Conservation (phyloP, 2,113 vertebrate genomes). For the Reinhardtius hippoglossoides region DNA sequence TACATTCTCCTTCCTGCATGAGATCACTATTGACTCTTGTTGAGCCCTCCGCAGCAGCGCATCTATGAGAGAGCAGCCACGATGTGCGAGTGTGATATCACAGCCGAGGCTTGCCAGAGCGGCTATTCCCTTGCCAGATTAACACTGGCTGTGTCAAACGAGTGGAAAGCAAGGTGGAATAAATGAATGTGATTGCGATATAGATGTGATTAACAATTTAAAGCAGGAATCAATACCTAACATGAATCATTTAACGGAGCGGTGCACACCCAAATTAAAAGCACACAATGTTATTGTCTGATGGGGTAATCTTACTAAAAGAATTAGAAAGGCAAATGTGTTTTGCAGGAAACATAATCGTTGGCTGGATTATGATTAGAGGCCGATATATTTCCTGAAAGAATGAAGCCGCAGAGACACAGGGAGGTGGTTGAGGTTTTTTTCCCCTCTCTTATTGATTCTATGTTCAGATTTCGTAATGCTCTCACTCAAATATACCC, state of each 20-base stretch:
- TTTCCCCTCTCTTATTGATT: no score
- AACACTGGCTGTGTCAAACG: conserved; percentile 9
- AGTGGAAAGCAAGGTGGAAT: conserved; percentile 11
- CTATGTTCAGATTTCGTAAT: no score
- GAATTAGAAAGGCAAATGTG: neutral
- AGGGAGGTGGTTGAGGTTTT: neutral
- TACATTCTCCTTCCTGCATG: conserved; percentile 28
- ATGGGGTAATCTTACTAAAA: conserved; percentile 12
- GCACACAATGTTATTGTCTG: conserved; percentile 22
- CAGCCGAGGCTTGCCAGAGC: neutral
- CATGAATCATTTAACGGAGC: conserved; percentile 36
- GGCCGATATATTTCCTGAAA: neutral
- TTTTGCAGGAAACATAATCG: neutral
- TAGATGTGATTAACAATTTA: conserved; percentile 37
- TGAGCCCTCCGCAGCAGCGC: neutral
- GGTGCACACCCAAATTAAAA: conserved; percentile 33
- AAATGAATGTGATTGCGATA: neutral
- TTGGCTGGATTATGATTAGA: neutral
- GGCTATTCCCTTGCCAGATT: neutral
- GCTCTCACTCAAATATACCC: no score
- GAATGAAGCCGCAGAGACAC: neutral
- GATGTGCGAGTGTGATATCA: conserved; percentile 25
- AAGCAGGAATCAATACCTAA: conserved; percentile 25
- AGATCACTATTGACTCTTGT: conserved; percentile 30
- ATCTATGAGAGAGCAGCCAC: neutral